phyloP scores from a whole-genome alignment of 2,113 vertebrate genomes.

The Cercocebus atys region DNA sequence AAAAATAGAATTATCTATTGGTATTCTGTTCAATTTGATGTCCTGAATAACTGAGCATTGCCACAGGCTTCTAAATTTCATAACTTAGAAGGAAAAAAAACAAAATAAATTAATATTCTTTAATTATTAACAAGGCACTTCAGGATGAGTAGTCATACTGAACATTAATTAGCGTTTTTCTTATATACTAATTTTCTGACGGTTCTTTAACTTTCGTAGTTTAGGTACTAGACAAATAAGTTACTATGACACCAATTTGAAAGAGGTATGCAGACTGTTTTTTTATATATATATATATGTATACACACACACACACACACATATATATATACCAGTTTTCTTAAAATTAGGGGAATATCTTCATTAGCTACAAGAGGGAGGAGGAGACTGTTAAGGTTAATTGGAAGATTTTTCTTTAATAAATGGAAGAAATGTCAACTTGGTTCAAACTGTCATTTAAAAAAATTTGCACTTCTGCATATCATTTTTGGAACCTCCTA shows the following conservation, averaged over 20 bases:
- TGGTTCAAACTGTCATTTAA: constrained; percentile 45
- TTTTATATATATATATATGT: too few species aligned
- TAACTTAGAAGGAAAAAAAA: constrained; percentile 39
- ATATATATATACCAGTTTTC: not conserved
- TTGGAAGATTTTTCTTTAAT: constrained; percentile 44
- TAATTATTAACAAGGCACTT: constrained; percentile 32
- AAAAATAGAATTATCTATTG: not conserved
- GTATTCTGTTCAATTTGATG: not conserved
- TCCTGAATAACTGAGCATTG: not conserved
- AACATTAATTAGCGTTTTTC: not conserved
- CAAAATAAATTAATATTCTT: constrained; percentile 3
- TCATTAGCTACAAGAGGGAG: not conserved
- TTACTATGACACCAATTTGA: not conserved
- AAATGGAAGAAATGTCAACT: constrained; percentile 54
- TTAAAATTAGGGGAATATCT: not conserved
- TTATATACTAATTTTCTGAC: not conserved
- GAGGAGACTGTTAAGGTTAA: not conserved
- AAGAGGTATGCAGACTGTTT: not conserved
- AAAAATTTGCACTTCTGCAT: constrained; percentile 23
- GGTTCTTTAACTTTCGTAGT: not conserved
- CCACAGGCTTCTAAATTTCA: not conserved
- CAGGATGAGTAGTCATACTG: not conserved
- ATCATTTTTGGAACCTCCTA: constrained; percentile 67
- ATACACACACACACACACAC: not conserved
- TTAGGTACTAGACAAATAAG: not conserved